These are phyloP conservation scores for Peromyscus leucopus DNA, from an alignment of 2,113 vertebrate species.

Conservation along the genomic window DNA sequence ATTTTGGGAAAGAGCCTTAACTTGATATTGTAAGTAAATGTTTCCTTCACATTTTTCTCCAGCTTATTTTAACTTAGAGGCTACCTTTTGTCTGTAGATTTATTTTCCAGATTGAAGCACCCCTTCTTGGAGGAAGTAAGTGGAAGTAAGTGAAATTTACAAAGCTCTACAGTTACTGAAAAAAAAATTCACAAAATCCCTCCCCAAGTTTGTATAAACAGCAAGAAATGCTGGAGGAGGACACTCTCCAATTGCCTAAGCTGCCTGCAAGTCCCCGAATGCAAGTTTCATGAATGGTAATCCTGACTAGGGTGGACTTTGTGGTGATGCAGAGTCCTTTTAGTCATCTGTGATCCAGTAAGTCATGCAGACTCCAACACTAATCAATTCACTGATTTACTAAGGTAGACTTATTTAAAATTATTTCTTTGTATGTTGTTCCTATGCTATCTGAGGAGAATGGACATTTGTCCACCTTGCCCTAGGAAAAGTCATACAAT, in stretches of 20 bases:
- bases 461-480: not conserved
- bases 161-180: not conserved
- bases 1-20: not conserved
- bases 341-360: not conserved
- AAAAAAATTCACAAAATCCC: not conserved
- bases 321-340: not conserved
- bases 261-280: not conserved
- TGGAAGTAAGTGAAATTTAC: not conserved
- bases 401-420: not conserved
- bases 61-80: not conserved
- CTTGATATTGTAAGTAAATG: not conserved
- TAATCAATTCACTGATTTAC: not conserved
- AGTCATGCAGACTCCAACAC: not conserved
- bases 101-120: not conserved
- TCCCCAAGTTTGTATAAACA: not conserved
- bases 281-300: not conserved
- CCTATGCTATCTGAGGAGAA: no score
- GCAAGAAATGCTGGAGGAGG: not conserved
- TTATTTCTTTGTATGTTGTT: not conserved
- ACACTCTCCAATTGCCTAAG: not conserved
- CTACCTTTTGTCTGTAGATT: not conserved
- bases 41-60: not conserved
- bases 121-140: not conserved
- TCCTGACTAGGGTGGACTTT: not conserved
- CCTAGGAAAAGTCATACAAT: no score